Evolutionary conservation across 2,113 vertebrate genomes (phyloP), one percentile per base, ranked within the genome.

Genomic region (Chlorocebus sabaeus): DNA sequence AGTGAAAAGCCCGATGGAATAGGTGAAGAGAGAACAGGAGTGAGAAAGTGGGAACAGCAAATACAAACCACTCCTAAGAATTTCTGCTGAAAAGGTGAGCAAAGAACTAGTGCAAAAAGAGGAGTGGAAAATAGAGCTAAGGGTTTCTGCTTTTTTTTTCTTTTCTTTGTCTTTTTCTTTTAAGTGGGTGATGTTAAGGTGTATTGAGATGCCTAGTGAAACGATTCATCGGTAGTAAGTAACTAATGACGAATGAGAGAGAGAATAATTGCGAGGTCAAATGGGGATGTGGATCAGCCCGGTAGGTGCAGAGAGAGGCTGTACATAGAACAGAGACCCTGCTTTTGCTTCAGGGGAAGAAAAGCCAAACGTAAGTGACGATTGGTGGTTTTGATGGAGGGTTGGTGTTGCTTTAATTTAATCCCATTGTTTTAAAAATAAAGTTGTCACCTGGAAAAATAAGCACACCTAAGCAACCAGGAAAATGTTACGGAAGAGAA

Each of bases 221-320:
- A 55, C n/a, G n/a, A 55, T 22, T 30, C 59, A n/a, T 32, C n/a
- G 30, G 55, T 96, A 96, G 57, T 68, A 83, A 50, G 45, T 73
- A 48, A 64, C 27, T 68, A 20, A 18, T 30, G 90, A 75, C 5
- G 40, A 50, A 23, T 30, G 70, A 81, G 40, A 23, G 6, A 68
- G 32, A 59, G 17, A 14, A 38, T 30, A 43, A 95, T 2, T 38
- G 6, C 5, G 35, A 18, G 52, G 40, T 5, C 43, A 61, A 38
- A 20, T 68, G 32, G 7, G 48, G 40, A 59, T n/a, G 1, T 2
- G 11, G 45, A 43, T 73, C 35, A 35, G 25, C 23, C 30, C 32
- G 20, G 11, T 0, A 14, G 48, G 30, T n/a, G 23, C 43, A 30
- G 22, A 23, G 32, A 17, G 25, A 35, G 23, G 7, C 30, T 70